Evolutionary conservation across 2,797 vertebrate species (phyloP).

Genomic region (Eulemur rubriventer): DNA sequence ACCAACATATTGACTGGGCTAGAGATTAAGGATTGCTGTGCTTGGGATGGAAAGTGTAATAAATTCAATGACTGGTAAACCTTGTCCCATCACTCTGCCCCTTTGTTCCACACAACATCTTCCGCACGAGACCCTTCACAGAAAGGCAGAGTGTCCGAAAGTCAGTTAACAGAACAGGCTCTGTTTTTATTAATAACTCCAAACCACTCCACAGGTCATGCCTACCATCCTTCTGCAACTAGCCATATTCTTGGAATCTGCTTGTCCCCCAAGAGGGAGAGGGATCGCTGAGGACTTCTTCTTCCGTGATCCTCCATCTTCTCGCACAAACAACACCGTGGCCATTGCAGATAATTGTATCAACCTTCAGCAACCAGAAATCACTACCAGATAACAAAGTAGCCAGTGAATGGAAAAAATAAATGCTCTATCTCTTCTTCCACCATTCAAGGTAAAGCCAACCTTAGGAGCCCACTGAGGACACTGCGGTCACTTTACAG

Average conservation of each 20-base stretch:
- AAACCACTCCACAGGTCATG: rapidly evolving
- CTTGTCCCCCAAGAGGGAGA: neutral
- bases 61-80: neutral
- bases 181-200: neutral
- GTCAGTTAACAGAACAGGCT: neutral
- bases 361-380: neutral
- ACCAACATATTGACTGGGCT: neutral
- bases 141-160: neutral
- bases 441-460: neutral
- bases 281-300: neutral
- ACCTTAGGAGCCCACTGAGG: neutral
- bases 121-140: neutral
- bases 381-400: neutral
- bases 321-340: too few species aligned
- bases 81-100: neutral
- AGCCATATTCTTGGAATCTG: neutral
- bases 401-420: neutral
- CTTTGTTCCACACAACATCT: neutral
- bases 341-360: neutral
- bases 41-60: neutral
- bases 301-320: neutral
- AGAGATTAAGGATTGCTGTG: neutral
- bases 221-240: neutral
- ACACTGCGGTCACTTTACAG: neutral
- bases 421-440: neutral